Evolutionary conservation across 92 coral and sea anemone genomes (phyloP).

Genomic region (Actinernus sp.): DNA sequence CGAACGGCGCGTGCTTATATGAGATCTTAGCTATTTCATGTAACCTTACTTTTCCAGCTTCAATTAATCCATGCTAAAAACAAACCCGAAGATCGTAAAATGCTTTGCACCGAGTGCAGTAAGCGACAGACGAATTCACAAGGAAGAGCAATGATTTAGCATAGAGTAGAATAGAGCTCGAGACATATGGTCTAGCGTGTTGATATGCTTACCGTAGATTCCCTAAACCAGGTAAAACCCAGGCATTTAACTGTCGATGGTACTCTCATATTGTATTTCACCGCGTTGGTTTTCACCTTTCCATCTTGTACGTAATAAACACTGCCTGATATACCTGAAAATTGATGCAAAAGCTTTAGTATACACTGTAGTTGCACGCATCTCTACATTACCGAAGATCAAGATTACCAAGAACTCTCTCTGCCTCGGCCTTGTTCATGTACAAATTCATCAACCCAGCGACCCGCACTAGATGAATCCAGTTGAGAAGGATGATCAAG

Average conservation of each 20-base stretch:
- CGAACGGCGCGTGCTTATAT: too few relatives aligned
- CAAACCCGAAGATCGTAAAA: neutral
- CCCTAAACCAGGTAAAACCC: conserved; percentile 81
- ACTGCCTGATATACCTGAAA: conserved; percentile 74
- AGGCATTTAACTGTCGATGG: conserved; percentile 80
- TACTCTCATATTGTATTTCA: conserved; percentile 71
- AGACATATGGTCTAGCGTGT: conserved; percentile 20
- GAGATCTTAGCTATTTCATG: too few relatives aligned
- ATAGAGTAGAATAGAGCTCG: neutral
- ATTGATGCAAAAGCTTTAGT: neutral
- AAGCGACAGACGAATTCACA: neutral
- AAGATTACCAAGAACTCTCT: conserved; percentile 88
- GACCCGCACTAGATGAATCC: conserved; percentile 1
- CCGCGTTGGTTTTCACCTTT: conserved; percentile 68
- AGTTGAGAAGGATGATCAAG: conserved; percentile 10
- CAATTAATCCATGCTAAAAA: neutral
- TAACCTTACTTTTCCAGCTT: too few relatives aligned
- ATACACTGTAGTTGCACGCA: conserved; percentile 5
- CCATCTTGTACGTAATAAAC: conserved; percentile 84
- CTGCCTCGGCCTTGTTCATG: conserved; percentile 87
- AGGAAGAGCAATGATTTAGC: neutral
- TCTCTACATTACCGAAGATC: neutral
- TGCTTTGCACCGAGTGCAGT: neutral
- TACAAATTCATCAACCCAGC: conserved; percentile 61
- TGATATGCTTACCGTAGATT: conserved; percentile 27